A percentile compares a stretch with the other conserved stretches of the same genome.
Conservation (phyloP, 2,888 invertebrate genomes). For the Tubulanus polymorphus region DNA sequence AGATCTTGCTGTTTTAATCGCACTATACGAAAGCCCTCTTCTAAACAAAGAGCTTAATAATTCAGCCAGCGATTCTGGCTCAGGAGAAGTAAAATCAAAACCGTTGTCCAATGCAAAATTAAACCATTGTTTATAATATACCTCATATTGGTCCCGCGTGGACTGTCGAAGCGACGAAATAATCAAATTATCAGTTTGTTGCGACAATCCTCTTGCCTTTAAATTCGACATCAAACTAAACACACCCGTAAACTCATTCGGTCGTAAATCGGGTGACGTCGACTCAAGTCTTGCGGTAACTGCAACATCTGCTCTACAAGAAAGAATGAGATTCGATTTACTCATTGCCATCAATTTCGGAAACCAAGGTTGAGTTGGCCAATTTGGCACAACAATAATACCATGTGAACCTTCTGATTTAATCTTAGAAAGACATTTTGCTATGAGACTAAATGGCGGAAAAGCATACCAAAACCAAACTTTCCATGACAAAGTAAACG, state of each 20-base stretch:
- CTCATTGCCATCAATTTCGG: conserved; percentile 8
- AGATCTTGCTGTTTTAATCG: conserved; percentile 4
- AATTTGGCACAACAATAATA: conserved; percentile 10
- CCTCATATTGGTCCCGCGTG: conserved; percentile 3
- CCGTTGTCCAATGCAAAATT: neutral
- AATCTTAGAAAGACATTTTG: conserved; percentile 7
- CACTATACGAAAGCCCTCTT: neutral
- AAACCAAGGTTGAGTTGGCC: conserved; percentile 15
- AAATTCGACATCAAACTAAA: neutral
- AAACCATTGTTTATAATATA: conserved; percentile 6
- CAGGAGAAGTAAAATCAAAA: neutral
- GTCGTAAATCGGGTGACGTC: too few species aligned
- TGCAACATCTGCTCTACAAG: too few species aligned
- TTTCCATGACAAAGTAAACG: conserved; percentile 10
- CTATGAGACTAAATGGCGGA: conserved; percentile 15
- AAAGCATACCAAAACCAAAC: conserved; percentile 13
- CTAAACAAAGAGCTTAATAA: neutral
- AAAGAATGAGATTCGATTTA: too few species aligned
- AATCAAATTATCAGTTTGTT: neutral
- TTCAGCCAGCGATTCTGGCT: neutral
- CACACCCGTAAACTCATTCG: neutral
- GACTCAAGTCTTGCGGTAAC: too few species aligned
- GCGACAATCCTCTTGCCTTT: neutral
- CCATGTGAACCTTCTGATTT: conserved; percentile 5
- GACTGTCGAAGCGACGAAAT: conserved; percentile 4